Base-by-base conservation (phyloP, 2,797 vertebrate genomes). In the Poeciliopsis turneri region DNA sequence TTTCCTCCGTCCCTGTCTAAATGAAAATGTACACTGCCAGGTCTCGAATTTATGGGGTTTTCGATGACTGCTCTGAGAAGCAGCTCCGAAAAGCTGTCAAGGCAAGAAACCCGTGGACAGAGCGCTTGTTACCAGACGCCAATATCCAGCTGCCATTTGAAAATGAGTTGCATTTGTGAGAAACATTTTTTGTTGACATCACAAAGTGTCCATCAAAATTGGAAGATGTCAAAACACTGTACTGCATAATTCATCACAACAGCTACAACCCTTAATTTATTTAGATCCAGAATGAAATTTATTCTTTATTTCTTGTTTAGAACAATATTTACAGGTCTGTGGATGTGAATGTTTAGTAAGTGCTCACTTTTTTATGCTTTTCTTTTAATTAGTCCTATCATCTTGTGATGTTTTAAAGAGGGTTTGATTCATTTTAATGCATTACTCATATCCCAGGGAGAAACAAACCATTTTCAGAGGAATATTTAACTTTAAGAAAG, bases 1-100 rank as follows among this genome's bases (percentile, higher is more conserved):
- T 91, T 88, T 87, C 90, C 85, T 89, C 78, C 86, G 80, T 82
- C 75, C 11, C 78, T 47, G 88, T 89, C 86, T 78, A 79, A 88
- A 84, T 82, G 84, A 84, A 86, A 89, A 89, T 88, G 86, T 75
- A 87, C 80, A 81, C 77, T 82, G 83, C 72, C 82, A 78, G 76
- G 41, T 47, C 74, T 84, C 78, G 81, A 71, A 69, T 75, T 82
- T 74, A 77, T 75, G 78, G 82, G 80, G 89, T 90, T 91, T 87
- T 80, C 55, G 80, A 76, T 84, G 79, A 82, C 88, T 72, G 61
- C 74, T 78, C 59, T 43, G 47, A 76, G 46, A 86, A 78, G 80
- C 90, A 53, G 51, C 51, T 53, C 36, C 84, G 74, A 88, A 82
- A 78, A 23, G 77, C 78, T 85, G 85, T 89, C 83, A 81, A 53